Evolutionary conservation across 2,888 invertebrate genomes (phyloP).

Genomic region (Spicauda simplicius): DNA sequence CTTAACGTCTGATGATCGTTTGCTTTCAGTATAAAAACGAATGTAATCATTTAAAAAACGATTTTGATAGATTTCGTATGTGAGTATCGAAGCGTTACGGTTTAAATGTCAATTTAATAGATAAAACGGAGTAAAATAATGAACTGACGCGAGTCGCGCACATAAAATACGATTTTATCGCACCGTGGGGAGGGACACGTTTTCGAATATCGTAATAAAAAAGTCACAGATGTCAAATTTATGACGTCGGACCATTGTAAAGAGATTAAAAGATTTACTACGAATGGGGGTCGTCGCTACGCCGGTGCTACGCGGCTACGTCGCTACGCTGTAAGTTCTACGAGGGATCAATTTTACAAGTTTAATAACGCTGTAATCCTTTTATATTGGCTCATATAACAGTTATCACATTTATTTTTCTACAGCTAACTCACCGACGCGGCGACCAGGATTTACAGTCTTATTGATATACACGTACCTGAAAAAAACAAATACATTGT

Average conservation of each 20-base stretch:
- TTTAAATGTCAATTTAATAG: slow-evolving; percentile 68
- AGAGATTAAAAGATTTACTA: slow-evolving; percentile 84
- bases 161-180: slow-evolving; percentile 84
- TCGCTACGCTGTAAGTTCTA: slow-evolving; percentile 53
- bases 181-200: slow-evolving; percentile 79
- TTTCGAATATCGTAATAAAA: slow-evolving; percentile 84
- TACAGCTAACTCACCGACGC: slow-evolving; percentile 4
- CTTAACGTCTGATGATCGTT: background rate
- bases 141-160: slow-evolving; percentile 71
- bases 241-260: slow-evolving; percentile 82
- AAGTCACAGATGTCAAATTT: slow-evolving; percentile 85
- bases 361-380: slow-evolving; percentile 62
- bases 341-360: slow-evolving; percentile 56
- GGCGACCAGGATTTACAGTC: background rate
- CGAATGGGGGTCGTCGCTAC: slow-evolving; percentile 54
- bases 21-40: slow-evolving; percentile 14
- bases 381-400: slow-evolving; percentile 29
- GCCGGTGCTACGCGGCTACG: slow-evolving; percentile 44
- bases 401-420: background rate
- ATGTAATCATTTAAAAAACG: slow-evolving; percentile 40
- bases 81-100: slow-evolving; percentile 43
- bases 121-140: slow-evolving; percentile 78
- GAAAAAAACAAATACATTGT: slow-evolving; percentile 45
- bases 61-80: slow-evolving; percentile 45
- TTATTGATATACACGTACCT: slow-evolving; percentile 47